phyloP scores from a whole-genome alignment of 2,797 vertebrate genomes.

The Mus caroli region DNA sequence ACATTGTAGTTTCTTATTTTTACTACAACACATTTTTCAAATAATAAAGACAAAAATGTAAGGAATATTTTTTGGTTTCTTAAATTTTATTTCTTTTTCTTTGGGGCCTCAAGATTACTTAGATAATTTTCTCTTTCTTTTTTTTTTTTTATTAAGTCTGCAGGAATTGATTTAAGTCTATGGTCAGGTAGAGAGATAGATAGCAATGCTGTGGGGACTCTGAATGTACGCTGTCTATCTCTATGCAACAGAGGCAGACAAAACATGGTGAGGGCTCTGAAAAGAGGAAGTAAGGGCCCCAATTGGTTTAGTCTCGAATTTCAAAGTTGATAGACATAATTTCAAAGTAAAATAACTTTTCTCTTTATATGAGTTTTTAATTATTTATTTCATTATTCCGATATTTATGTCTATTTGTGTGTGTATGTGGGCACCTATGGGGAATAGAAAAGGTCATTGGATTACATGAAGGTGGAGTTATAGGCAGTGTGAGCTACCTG shows the following conservation, averaged over 20 bases:
- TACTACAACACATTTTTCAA: conserved; percentile 36
- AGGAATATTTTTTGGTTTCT: conserved; percentile 10
- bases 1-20: conserved; percentile 65
- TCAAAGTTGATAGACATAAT: background rate
- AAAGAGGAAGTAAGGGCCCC: too few relatives aligned
- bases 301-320: background rate
- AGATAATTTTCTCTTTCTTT: background rate
- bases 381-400: background rate
- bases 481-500: background rate
- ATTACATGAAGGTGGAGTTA: background rate
- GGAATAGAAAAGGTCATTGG: background rate
- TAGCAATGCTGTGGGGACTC: background rate
- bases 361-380: background rate
- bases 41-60: conserved; percentile 55
- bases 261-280: background rate
- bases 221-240: background rate
- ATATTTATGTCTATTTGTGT: background rate
- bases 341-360: conserved; percentile 2
- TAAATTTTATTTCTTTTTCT: background rate
- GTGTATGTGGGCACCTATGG: too few relatives aligned
- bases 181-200: background rate
- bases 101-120: background rate
- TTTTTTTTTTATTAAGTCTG: background rate
- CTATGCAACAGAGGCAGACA: background rate
- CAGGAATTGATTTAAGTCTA: background rate